Percentiles rank a stretch among this genome's conserved stretches.
Evolutionary conservation across 2,888 invertebrate species (phyloP).

Genomic region (Loripinus fragilis): DNA sequence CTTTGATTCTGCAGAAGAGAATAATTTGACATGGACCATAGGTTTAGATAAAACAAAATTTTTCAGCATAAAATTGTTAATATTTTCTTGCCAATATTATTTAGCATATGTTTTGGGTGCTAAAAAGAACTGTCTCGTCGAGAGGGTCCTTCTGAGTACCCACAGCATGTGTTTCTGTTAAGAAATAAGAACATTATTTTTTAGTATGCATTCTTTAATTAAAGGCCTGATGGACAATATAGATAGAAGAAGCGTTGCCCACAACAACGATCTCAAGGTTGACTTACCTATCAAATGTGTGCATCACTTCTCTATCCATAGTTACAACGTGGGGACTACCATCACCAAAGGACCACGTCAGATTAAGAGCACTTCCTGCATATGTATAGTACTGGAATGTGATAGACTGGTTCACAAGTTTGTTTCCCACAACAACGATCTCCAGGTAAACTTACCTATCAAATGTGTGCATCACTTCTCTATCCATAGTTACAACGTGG

Average conservation of each 20-base stretch:
- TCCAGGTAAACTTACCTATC: constrained; percentile 63
- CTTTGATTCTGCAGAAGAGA: no score
- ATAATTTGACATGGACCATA: no score
- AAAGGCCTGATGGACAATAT: not conserved
- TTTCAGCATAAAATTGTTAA: no score
- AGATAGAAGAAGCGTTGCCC: not conserved
- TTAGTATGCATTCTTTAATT: no score
- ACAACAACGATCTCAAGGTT: not conserved
- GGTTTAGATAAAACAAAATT: no score
- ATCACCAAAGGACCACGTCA: constrained; percentile 82
- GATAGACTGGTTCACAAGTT: constrained; percentile 67
- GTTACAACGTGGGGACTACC: constrained; percentile 57
- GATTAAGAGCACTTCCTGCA: constrained; percentile 78
- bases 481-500: constrained; percentile 27
- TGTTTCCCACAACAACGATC: constrained; percentile 53
- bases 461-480: constrained; percentile 63
- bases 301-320: constrained; percentile 41
- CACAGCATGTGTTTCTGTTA: no score
- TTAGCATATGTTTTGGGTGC: no score
- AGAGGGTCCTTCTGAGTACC: no score
- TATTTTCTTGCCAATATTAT: no score
- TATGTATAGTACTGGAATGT: constrained; percentile 71
- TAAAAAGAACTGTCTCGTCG: no score
- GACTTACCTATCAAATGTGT: constrained; percentile 69
- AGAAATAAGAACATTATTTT: no score